Evolutionary conservation across 2,113 vertebrate species (phyloP).

Genomic region (Loxodonta africana): DNA sequence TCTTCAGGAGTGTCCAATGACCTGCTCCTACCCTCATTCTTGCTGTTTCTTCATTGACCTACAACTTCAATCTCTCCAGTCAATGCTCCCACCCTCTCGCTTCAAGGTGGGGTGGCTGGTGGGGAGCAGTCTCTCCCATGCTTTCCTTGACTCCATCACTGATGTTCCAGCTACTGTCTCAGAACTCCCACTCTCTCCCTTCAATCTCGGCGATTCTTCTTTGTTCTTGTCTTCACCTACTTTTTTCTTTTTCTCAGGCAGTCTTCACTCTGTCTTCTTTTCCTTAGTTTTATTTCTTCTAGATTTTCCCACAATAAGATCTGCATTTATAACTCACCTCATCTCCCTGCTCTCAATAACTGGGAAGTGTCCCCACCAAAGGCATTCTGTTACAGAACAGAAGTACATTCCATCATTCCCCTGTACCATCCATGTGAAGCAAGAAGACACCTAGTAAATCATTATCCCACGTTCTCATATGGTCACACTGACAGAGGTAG

Average conservation of each 20-base stretch:
- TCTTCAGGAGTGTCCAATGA: slow-evolving; percentile 54
- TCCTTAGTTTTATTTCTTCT: slow-evolving; percentile 22
- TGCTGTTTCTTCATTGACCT: slow-evolving; percentile 20
- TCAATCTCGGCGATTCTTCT: background rate
- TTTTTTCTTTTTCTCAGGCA: slow-evolving; percentile 9
- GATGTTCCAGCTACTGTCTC: background rate
- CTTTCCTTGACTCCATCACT: background rate
- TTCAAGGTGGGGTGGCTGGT: background rate
- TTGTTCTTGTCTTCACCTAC: background rate
- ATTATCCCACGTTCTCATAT: background rate
- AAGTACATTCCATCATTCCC: background rate
- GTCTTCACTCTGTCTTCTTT: background rate
- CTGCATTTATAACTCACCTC: slow-evolving; percentile 65
- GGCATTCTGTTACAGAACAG: slow-evolving; percentile 40
- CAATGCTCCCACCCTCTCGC: background rate
- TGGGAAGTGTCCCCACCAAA: slow-evolving; percentile 16
- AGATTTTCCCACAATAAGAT: background rate
- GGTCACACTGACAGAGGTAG: background rate
- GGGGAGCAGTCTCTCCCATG: background rate
- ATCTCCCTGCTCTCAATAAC: slow-evolving; percentile 71
- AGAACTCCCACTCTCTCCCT: background rate
- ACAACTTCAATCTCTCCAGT: background rate
- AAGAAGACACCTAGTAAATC: slow-evolving; percentile 59
- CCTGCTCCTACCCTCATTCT: background rate
- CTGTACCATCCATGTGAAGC: background rate